Percentiles rank a stretch among this genome's conserved stretches.
Evolutionary conservation across 2,797 vertebrate species (phyloP).

Genomic region (Enoplosus armatus): DNA sequence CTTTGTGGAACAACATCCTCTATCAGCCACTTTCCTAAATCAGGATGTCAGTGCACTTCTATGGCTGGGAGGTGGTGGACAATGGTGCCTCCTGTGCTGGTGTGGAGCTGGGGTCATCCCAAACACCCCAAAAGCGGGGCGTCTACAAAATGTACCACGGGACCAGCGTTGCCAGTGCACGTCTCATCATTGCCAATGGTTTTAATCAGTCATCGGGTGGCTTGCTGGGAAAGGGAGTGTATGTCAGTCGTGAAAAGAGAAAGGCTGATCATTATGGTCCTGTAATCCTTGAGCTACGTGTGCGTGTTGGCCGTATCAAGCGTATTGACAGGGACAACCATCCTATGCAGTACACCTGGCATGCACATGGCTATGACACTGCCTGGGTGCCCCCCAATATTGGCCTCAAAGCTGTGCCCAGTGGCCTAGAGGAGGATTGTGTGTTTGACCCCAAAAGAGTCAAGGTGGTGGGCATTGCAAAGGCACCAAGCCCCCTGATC

Average conservation of each 20-base stretch:
- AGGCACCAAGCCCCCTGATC: slow-evolving; percentile 59
- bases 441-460: slow-evolving; percentile 81
- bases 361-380: slow-evolving; percentile 73
- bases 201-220: slow-evolving; percentile 74
- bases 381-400: slow-evolving; percentile 84
- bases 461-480: slow-evolving; percentile 63
- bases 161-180: slow-evolving; percentile 67
- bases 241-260: slow-evolving; percentile 80
- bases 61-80: slow-evolving; percentile 72
- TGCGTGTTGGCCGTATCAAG: slow-evolving; percentile 78
- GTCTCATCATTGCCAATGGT: slow-evolving; percentile 70
- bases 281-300: slow-evolving; percentile 73
- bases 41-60: slow-evolving; percentile 68
- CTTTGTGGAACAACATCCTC: neutral
- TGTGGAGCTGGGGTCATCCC: slow-evolving; percentile 50
- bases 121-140: slow-evolving; percentile 68
- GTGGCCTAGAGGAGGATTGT: slow-evolving; percentile 81
- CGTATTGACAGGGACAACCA: slow-evolving; percentile 77
- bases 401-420: slow-evolving; percentile 74
- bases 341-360: slow-evolving; percentile 76
- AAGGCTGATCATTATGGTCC: slow-evolving; percentile 80
- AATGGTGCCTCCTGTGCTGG: slow-evolving; percentile 58
- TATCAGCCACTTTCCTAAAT: neutral
- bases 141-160: slow-evolving; percentile 84
- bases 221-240: slow-evolving; percentile 82